A percentile compares a stretch with the other conserved stretches of the same genome.
Evolutionary conservation across 1,140 invertebrate genomes (phyloP).

Genomic region (Myzus persicae): DNA sequence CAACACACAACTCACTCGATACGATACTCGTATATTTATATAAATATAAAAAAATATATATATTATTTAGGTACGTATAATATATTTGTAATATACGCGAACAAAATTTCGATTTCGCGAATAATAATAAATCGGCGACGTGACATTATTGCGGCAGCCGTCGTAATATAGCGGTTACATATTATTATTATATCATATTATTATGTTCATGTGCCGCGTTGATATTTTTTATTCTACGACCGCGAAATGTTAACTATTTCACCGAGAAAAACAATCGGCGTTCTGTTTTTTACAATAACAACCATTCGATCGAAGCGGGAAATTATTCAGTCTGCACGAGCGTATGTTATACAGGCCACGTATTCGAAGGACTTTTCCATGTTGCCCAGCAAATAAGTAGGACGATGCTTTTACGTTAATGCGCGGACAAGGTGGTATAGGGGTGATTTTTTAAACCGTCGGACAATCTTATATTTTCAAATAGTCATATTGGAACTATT

Average conservation of each 20-base stretch:
- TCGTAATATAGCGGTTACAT: not conserved
- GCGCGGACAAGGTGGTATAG: not conserved
- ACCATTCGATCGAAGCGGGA: not conserved
- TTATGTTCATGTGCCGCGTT: not conserved
- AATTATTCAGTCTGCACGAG: not conserved
- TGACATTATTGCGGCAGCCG: not conserved
- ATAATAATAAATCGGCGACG: not conserved
- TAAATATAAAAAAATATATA: not conserved
- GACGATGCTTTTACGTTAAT: not conserved
- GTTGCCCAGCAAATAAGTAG: not conserved
- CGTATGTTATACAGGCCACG: not conserved
- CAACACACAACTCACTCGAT: not conserved
- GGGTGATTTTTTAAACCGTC: not conserved
- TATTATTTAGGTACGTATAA: not conserved
- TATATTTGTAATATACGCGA: not conserved
- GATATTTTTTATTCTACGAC: not conserved
- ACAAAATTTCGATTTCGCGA: not conserved
- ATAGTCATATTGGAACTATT: no score
- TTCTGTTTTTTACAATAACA: not conserved
- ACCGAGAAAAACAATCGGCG: not conserved
- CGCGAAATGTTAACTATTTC: not conserved
- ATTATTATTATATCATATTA: not conserved
- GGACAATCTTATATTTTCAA: not conserved
- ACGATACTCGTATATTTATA: not conserved
- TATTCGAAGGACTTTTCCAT: not conserved